Evolutionary conservation across 35 echinoderm and acorn worm species (phyloP).

Genomic region (Lytechinus variegatus): DNA sequence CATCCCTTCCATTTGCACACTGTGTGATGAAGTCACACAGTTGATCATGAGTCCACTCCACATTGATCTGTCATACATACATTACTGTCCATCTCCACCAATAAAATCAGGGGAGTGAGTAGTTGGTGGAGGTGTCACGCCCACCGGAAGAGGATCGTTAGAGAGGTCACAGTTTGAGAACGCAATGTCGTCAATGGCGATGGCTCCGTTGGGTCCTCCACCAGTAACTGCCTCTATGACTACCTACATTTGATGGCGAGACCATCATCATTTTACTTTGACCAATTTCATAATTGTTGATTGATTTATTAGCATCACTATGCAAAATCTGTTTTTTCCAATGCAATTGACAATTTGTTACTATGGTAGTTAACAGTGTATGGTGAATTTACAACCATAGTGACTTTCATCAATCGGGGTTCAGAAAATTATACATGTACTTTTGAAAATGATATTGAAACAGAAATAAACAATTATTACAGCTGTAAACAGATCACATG

Average conservation of each 20-base stretch:
- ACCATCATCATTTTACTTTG: background rate
- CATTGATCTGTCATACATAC: no score
- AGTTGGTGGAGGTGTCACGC: background rate
- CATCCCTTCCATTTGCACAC: constrained; percentile 15
- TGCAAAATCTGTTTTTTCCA: no score
- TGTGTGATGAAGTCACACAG: constrained; percentile 28
- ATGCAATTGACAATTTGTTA: no score
- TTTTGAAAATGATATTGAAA: no score
- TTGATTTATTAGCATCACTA: no score
- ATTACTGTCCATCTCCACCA: constrained; percentile 33
- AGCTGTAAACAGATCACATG: no score
- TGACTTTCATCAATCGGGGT: no score
- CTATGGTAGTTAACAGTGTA: no score
- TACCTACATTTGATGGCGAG: background rate
- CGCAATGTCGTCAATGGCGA: constrained; percentile 33
- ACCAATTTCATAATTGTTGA: no score
- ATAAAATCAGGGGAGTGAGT: background rate
- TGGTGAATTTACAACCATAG: no score
- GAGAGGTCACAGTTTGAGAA: constrained; percentile 5
- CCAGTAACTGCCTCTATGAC: background rate
- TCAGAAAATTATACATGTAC: no score
- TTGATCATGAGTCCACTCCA: background rate
- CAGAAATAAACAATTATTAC: no score
- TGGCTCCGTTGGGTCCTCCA: background rate
- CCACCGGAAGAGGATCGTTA: background rate